phyloP scores from a whole-genome alignment of 2,888 invertebrate species.

The Trichopria drosophilae region DNA sequence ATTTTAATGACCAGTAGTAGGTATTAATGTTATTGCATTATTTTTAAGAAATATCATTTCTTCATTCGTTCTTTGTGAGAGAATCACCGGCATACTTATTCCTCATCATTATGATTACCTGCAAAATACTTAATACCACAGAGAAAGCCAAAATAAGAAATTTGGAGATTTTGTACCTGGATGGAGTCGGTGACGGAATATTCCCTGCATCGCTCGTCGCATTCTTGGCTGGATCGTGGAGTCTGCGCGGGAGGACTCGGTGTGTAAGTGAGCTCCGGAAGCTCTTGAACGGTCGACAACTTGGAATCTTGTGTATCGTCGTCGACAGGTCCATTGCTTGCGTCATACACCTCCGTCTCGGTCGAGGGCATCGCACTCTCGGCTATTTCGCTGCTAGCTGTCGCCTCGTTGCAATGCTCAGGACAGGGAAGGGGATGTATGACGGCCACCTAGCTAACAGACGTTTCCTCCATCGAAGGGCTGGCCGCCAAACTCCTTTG shows the following conservation, averaged over 20 bases:
- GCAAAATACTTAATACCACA: too few relatives aligned
- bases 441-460: slow-evolving; percentile 51
- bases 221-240: slow-evolving; percentile 29
- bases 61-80: too few relatives aligned
- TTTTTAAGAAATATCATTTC: too few relatives aligned
- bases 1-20: too few relatives aligned
- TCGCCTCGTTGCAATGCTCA: slow-evolving; percentile 37
- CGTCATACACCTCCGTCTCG: slow-evolving; percentile 44
- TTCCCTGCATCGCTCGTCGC: slow-evolving; percentile 27
- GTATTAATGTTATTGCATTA: too few relatives aligned
- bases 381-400: slow-evolving; percentile 14
- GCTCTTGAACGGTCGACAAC: slow-evolving; percentile 42
- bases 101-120: too few relatives aligned
- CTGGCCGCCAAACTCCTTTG: slow-evolving; percentile 34
- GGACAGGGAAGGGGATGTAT: slow-evolving; percentile 47
- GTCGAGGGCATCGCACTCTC: slow-evolving; percentile 30
- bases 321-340: slow-evolving; percentile 19
- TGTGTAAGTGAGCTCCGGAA: slow-evolving; percentile 40
- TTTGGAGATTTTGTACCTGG: slow-evolving; percentile 32
- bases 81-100: too few relatives aligned
- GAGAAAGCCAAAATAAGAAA: slow-evolving; percentile 5
- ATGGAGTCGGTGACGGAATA: slow-evolving; percentile 32
- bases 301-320: slow-evolving; percentile 33
- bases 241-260: slow-evolving; percentile 29
- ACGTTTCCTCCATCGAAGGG: slow-evolving; percentile 54